phyloP scores from a whole-genome alignment of 2,888 invertebrate species.

The Hartigia nigra region DNA sequence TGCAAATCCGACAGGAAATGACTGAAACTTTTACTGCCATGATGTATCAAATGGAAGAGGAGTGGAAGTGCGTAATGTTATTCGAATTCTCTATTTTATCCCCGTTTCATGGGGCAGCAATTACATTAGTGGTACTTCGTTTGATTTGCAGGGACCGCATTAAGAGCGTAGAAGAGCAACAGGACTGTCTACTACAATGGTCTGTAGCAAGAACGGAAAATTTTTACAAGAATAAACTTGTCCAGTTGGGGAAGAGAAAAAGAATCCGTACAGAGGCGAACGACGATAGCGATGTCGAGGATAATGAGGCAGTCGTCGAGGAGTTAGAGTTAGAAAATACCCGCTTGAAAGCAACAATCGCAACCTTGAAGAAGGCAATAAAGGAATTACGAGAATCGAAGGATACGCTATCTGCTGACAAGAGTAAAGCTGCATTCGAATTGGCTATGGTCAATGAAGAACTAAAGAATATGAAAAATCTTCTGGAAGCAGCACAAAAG shows the following conservation, averaged over 20 bases:
- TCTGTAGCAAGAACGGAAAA: constrained; percentile 48
- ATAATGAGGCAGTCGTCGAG: constrained; percentile 22
- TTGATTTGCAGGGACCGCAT: constrained; percentile 43
- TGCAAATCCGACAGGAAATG: constrained; percentile 57
- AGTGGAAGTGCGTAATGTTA: constrained; percentile 48
- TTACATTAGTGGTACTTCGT: not conserved
- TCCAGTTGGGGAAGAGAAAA: constrained; percentile 27
- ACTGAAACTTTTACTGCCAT: constrained; percentile 49
- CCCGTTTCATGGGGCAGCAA: not conserved
- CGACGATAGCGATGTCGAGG: constrained; percentile 20
- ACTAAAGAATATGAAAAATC: constrained; percentile 38
- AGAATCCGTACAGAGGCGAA: constrained; percentile 30
- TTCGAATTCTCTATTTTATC: not conserved
- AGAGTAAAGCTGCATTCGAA: constrained; percentile 48
- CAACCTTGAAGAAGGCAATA: constrained; percentile 39
- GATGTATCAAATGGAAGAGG: constrained; percentile 51
- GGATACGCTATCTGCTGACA: constrained; percentile 42
- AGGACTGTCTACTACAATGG: constrained; percentile 53
- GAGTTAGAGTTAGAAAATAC: constrained; percentile 48
- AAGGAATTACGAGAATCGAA: constrained; percentile 44
- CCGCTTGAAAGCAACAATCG: constrained; percentile 41
- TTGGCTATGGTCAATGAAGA: constrained; percentile 46
- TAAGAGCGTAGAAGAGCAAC: constrained; percentile 50
- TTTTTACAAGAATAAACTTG: constrained; percentile 50
- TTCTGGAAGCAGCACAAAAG: constrained; percentile 44